Conservation (phyloP, 2,888 invertebrate genomes). For the Pterostichus madidus region DNA sequence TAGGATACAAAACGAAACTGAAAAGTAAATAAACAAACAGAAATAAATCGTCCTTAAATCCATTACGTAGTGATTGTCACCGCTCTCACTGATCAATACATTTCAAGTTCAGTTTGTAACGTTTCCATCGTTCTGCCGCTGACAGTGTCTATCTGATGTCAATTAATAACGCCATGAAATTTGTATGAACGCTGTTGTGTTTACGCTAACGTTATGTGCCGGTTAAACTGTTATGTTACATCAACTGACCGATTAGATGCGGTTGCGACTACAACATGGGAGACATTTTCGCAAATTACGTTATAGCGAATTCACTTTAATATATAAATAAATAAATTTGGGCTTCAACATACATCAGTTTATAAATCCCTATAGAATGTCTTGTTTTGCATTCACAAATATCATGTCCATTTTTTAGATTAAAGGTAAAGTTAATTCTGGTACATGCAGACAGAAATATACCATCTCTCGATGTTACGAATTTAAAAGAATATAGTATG, state of each 20-base stretch:
- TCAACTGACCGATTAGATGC: conserved; percentile 20
- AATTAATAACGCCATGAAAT: conserved; percentile 53
- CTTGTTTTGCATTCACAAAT: conserved; percentile 25
- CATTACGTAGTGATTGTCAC: conserved; percentile 15
- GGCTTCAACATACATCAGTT: not conserved
- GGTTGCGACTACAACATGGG: not conserved
- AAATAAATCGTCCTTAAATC: conserved; percentile 20
- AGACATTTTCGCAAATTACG: conserved; percentile 25
- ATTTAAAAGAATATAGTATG: too few species aligned
- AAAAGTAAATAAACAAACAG: not conserved
- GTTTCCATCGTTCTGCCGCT: conserved; percentile 28
- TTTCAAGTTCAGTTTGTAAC: conserved; percentile 37
- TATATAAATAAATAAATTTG: conserved; percentile 20
- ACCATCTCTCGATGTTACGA: too few species aligned
- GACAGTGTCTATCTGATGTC: conserved; percentile 45
- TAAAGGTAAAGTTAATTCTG: conserved; percentile 7
- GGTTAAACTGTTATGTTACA: not conserved
- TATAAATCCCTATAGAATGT: not conserved
- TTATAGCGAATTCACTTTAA: not conserved
- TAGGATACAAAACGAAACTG: not conserved
- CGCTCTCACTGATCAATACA: conserved; percentile 28
- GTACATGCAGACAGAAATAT: not conserved
- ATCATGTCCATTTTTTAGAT: not conserved
- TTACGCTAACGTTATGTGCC: not conserved
- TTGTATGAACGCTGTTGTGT: not conserved